Base-by-base conservation (phyloP, 2,888 invertebrate genomes). In the Podabrus alpinus region DNA sequence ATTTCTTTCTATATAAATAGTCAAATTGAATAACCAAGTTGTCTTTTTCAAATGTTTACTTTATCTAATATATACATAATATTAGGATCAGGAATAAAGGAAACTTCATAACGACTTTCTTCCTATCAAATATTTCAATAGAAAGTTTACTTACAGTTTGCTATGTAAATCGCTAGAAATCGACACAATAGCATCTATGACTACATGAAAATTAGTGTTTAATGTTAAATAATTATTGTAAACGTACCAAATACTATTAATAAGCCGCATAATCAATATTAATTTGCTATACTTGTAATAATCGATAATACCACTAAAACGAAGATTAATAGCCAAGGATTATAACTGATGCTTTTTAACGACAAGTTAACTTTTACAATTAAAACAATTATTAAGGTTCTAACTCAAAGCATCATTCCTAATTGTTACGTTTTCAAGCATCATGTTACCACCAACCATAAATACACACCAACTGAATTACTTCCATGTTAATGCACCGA, bases 271-370 rank as follows among this genome's bases (percentile, higher is more conserved):
- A 45, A 45, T 45, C 45, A n/a, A 45, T 45, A 45, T 45, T 45
- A 45, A 45, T 45, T n/a, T 45, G 45, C 45, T 45, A 45, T 45
- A 45, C n/a, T 45, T n/a, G n/a, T 59, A 66, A 59, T 59, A 71
- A 71, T 29, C 15, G 29, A 61, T 72, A 71, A 71, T 67, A 60
- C 4, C 9, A 71, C 68, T 72, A 72, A 68, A 68, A 61, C 16
- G 60, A 66, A 21, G 71, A 29, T 25, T 66, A 71, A 74, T 59
- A 21, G 66, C 68, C 66, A 66, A 69, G 61, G 25, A 69, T 69
- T 75, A 69, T 72, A 69, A 75, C 71, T 29, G 75, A 75, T 69
- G 75, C 75, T 69, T 71, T 72, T 69, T 72, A 75, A 72, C 75
- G 13, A 64, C 67, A 69, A 64, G 72, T 68, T 75, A 75, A 75